Conservation (phyloP, 2,888 invertebrate species). For the Microplitis deprimator region DNA sequence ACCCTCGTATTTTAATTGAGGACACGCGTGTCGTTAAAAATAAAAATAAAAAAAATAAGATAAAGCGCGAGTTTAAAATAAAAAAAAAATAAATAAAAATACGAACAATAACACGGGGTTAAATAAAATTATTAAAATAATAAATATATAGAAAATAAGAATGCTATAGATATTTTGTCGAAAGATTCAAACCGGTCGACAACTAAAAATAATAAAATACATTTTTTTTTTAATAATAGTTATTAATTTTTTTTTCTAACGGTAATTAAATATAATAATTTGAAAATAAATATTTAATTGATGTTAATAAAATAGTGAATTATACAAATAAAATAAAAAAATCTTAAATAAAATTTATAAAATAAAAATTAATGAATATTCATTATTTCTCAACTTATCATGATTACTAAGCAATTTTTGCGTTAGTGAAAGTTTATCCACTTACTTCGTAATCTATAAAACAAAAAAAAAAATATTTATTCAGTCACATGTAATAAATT, state of each 20-base stretch:
- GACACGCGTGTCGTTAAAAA: conserved; percentile 32
- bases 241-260: too few species aligned
- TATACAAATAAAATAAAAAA: background rate
- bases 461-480: background rate
- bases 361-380: background rate
- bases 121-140: background rate
- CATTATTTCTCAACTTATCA: conserved; percentile 1
- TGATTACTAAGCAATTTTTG: conserved; percentile 1
- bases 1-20: conserved; percentile 44
- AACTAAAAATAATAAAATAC: too few species aligned
- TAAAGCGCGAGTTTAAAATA: background rate
- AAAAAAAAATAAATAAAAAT: conserved; percentile 23
- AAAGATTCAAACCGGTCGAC: too few species aligned
- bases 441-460: background rate
- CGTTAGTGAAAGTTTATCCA: background rate
- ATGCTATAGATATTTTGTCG: too few species aligned
- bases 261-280: too few species aligned
- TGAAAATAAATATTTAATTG: too few species aligned
- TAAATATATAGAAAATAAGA: background rate
- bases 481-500: background rate
- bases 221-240: too few species aligned
- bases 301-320: too few species aligned
- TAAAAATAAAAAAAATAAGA: background rate
- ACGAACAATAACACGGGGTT: background rate
- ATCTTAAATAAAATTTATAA: background rate